A percentile compares a stretch with the other conserved stretches of the same genome.
These are phyloP conservation scores for Zootermopsis nevadensis DNA, from an alignment of 2,888 invertebrate species.

Conservation along the genomic window DNA sequence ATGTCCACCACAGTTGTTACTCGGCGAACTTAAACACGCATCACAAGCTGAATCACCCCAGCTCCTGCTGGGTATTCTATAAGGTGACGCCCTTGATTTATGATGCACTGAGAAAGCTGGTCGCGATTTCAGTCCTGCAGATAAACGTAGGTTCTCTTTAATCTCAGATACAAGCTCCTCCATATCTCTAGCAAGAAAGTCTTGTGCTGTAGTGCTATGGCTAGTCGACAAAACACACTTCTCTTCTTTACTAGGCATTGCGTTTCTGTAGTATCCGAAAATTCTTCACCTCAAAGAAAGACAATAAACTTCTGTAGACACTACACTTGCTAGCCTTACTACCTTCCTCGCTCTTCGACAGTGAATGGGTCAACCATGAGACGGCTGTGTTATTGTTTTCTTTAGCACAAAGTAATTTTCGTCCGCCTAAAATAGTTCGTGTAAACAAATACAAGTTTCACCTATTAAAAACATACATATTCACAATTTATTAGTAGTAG, in stretches of 20 bases:
- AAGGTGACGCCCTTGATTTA: conserved; percentile 67
- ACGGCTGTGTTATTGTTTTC: conserved; percentile 56
- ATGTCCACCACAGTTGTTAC: conserved; percentile 49
- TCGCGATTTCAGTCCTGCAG: conserved; percentile 60
- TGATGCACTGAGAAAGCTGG: conserved; percentile 61
- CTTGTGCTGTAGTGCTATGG: conserved; percentile 54
- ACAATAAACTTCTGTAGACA: background rate
- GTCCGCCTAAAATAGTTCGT: conserved; percentile 54
- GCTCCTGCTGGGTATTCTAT: conserved; percentile 65
- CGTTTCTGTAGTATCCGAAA: conserved; percentile 23
- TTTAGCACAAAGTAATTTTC: conserved; percentile 42
- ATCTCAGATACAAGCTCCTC: conserved; percentile 75
- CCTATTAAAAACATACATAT: background rate
- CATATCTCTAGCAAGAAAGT: conserved; percentile 68
- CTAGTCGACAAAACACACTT: conserved; percentile 54
- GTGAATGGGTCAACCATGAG: conserved; percentile 55
- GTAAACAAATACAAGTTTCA: conserved; percentile 52
- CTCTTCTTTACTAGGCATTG: conserved; percentile 56
- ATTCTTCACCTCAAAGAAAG: background rate
- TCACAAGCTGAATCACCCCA: conserved; percentile 54
- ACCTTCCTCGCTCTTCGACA: conserved; percentile 45
- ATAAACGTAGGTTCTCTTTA: conserved; percentile 72
- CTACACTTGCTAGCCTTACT: conserved; percentile 6
- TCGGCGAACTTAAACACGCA: conserved; percentile 50
- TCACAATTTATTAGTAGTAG: background rate